Conservation (phyloP, 2,888 invertebrate genomes). For the Marronus borbonicus region DNA sequence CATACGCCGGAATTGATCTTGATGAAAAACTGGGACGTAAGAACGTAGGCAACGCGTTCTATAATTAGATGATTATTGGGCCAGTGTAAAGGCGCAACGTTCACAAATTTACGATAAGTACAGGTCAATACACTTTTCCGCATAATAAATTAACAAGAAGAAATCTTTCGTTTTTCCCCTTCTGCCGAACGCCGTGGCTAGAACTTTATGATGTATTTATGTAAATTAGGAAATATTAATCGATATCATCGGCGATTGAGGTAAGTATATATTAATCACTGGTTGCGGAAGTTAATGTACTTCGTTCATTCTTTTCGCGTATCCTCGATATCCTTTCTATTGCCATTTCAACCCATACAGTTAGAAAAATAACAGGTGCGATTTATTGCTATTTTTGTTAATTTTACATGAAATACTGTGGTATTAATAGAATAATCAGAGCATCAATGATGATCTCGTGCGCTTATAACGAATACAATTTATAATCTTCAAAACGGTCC, state of each 20-base stretch:
- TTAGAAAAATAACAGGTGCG: conserved; percentile 1
- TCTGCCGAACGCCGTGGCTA: neutral
- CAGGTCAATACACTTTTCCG: conserved; percentile 25
- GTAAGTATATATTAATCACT: neutral
- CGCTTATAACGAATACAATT: conserved; percentile 4
- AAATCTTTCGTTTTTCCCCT: neutral
- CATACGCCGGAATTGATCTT: conserved; percentile 19
- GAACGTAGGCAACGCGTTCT: conserved; percentile 23
- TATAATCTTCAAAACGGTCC: conserved; percentile 1
- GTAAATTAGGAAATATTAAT: conserved; percentile 23
- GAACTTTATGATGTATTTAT: conserved; percentile 31
- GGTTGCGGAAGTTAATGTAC: too few species aligned
- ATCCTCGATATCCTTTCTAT: neutral
- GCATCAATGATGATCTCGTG: conserved; percentile 24
- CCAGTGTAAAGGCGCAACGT: conserved; percentile 20
- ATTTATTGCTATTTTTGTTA: neutral
- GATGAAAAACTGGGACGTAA: conserved; percentile 31
- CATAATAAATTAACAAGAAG: conserved; percentile 20
- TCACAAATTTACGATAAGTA: conserved; percentile 35
- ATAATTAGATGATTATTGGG: conserved; percentile 40
- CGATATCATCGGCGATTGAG: neutral
- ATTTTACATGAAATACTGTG: conserved; percentile 15
- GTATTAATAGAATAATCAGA: conserved; percentile 19
- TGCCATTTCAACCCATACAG: neutral
- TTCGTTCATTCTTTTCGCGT: too few species aligned